Base-by-base conservation (phyloP, 2,797 vertebrate genomes). In the Fratercula arctica region DNA sequence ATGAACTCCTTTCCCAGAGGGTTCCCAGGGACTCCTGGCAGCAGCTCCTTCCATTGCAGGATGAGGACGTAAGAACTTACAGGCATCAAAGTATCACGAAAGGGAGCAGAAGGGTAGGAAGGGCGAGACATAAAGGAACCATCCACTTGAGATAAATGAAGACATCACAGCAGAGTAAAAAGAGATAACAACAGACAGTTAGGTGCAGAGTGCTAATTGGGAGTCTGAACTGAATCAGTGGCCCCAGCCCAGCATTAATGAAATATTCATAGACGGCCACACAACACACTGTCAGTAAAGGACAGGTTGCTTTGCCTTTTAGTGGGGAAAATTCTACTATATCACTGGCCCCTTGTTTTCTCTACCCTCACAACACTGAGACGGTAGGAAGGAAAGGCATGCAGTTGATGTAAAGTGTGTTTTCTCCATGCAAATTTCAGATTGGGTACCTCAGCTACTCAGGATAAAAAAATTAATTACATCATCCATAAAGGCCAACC, bases 141-240 rank as follows among this genome's bases (percentile, higher is more conserved):
- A 80, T 80, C 75, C 84, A 87, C 76, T 93, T 68, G 86, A 90
- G 94, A 93, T 90, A 95, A 97, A 97, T 97, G 90, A 97, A 97
- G 96, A 96, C 93, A 96, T 97, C 96, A 96, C 86, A 87, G 88
- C 78, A 77, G 86, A 92, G 70, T 93, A 95, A 92, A 95, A 96
- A 90, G 86, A 94, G 93, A 96, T 96, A 96, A 95, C 94, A 95
- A 90, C 95, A 97, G 96, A 96, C 95, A 96, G 96, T 96, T 93
- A 90, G 90, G 94, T 96, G 90, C 96, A 97, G 85, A 93, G 96
- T 95, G 95, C 95, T 97, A 97, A 96, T 94, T 96, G 96, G 93
- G 92, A 96, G 92, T 95, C 90, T 96, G 96, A 96, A 95, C 96
- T 95, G 95, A 97, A 96, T 78, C 92, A 87, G 93, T 93, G 92